Evolutionary conservation across 2,113 vertebrate species (phyloP).

Genomic region (Poeciliopsis turrubarensis): DNA sequence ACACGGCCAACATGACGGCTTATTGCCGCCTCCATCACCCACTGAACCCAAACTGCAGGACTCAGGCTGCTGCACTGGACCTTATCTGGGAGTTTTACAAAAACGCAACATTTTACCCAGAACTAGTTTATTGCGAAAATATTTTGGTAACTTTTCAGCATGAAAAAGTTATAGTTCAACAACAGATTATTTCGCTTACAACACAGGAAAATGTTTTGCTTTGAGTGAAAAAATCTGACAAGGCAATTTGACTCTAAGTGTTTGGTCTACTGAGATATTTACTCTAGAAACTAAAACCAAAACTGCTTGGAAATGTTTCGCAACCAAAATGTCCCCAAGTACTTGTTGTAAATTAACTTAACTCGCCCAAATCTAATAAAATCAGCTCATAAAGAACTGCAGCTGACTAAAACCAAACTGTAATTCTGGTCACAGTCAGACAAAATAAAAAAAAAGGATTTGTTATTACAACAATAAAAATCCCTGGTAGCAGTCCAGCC

Average conservation of each 20-base stretch:
- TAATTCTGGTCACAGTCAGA: neutral
- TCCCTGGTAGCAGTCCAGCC: neutral
- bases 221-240: no score
- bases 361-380: neutral
- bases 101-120: no score
- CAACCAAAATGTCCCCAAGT: no score
- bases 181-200: no score
- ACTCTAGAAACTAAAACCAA: no score
- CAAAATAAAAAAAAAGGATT: neutral
- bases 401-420: neutral
- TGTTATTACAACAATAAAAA: neutral
- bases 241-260: no score
- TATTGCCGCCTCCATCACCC: constrained; percentile 63
- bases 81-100: neutral
- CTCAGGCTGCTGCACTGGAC: neutral
- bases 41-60: constrained; percentile 52
- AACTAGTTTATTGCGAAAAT: no score
- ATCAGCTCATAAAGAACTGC: neutral
- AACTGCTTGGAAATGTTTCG: no score
- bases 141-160: no score
- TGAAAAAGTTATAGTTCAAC: no score
- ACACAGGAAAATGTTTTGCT: no score
- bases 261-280: no score
- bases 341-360: neutral
- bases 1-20: constrained; percentile 47